Evolutionary conservation across 2,888 invertebrate genomes (phyloP).

Genomic region (Eulithis prunata): DNA sequence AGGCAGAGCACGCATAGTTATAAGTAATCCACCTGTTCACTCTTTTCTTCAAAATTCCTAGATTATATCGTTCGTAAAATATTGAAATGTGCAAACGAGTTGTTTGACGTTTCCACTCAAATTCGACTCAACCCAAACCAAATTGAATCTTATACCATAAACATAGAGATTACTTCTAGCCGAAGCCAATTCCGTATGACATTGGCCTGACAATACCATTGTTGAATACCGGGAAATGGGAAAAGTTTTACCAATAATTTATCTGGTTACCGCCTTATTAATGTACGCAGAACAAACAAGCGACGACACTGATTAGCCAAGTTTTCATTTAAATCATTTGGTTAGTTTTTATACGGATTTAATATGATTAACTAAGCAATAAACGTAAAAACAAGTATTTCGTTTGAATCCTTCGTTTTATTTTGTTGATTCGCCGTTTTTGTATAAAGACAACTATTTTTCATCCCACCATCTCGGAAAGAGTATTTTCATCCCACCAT

Average conservation of each 20-base stretch:
- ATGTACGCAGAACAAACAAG: conserved; percentile 45
- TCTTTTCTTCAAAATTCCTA: too few relatives aligned
- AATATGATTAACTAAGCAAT: neutral
- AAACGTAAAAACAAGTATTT: too few relatives aligned
- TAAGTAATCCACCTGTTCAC: too few relatives aligned
- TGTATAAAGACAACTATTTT: too few relatives aligned
- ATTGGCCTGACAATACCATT: conserved; percentile 21
- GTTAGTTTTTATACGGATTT: conserved; percentile 3
- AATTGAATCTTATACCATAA: conserved; percentile 2
- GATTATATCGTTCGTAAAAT: too few relatives aligned
- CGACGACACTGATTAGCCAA: conserved; percentile 35
- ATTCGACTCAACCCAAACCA: neutral
- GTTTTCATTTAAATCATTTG: conserved; percentile 32
- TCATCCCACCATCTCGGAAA: too few relatives aligned
- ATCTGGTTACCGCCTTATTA: conserved; percentile 46
- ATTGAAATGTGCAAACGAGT: too few relatives aligned
- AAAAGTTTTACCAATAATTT: conserved; percentile 54
- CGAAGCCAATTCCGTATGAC: conserved; percentile 9
- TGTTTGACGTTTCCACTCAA: neutral
- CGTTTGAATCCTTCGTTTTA: too few relatives aligned
- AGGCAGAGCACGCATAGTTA: too few relatives aligned
- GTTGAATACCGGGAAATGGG: conserved; percentile 42
- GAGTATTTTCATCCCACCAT: too few relatives aligned
- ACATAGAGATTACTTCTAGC: conserved; percentile 3
- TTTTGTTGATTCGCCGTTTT: too few relatives aligned